These are phyloP conservation scores for Metopia argyrocephala DNA, from an alignment of 2,888 invertebrate genomes.

Conservation along the genomic window DNA sequence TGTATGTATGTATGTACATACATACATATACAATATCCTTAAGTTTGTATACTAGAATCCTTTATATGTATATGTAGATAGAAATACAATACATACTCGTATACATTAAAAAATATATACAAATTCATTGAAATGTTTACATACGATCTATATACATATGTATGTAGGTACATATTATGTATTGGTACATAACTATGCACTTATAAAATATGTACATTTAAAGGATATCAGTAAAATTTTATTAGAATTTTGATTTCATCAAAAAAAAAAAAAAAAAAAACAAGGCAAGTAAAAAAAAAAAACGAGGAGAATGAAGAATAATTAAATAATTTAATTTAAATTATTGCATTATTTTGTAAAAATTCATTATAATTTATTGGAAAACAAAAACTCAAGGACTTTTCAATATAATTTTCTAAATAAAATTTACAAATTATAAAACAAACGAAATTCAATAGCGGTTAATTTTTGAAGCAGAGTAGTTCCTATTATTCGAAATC, in stretches of 20 bases:
- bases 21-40: neutral
- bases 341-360: neutral
- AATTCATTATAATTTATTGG: neutral
- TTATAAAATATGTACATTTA: neutral
- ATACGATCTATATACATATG: neutral
- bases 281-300: neutral
- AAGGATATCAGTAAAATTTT: slow-evolving; percentile 25
- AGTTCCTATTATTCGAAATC: no score
- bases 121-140: no score
- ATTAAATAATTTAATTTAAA: neutral
- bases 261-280: neutral
- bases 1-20: neutral
- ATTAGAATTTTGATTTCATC: slow-evolving; percentile 36
- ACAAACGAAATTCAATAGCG: no score
- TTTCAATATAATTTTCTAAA: no score
- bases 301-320: neutral
- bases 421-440: no score
- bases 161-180: neutral
- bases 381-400: no score
- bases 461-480: no score
- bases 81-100: neutral
- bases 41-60: no score
- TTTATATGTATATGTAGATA: neutral
- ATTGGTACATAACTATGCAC: neutral
- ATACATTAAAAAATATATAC: no score